Conservation (phyloP, 2,797 vertebrate species). For the Pteronotus mesoamericanus region DNA sequence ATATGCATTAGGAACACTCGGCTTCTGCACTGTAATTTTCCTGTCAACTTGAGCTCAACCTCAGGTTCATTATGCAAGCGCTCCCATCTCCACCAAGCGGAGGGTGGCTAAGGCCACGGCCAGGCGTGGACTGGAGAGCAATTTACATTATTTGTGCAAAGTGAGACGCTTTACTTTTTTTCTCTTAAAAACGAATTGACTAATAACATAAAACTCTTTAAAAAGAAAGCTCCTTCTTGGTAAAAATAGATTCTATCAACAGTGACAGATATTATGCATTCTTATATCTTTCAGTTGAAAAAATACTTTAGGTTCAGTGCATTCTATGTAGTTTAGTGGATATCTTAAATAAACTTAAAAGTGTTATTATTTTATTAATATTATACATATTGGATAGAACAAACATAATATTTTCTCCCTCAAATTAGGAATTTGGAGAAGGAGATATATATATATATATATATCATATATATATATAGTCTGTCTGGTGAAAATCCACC, state of each 20-base stretch:
- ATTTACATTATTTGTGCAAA: conserved; percentile 45
- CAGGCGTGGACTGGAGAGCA: neutral
- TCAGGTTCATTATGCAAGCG: conserved; percentile 40
- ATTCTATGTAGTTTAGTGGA: neutral
- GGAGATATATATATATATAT: neutral
- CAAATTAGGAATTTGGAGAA: neutral
- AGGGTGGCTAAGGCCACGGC: neutral
- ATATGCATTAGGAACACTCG: conserved; percentile 65
- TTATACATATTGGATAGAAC: neutral
- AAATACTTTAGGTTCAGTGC: neutral
- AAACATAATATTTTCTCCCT: neutral
- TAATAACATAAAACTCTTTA: conserved; percentile 23
- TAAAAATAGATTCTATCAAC: neutral
- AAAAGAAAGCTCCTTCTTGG: neutral
- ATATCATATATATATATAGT: neutral
- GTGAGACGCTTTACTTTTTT: neutral
- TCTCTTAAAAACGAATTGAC: conserved; percentile 36
- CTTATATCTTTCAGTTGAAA: neutral
- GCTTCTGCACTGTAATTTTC: conserved; percentile 62
- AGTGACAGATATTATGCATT: neutral
- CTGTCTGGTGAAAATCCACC: neutral
- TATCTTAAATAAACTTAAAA: neutral
- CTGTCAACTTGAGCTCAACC: conserved; percentile 59
- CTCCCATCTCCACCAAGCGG: neutral
- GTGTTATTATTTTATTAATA: no score